Base-by-base conservation (phyloP, 2,888 invertebrate genomes). In the Cryptus armator region DNA sequence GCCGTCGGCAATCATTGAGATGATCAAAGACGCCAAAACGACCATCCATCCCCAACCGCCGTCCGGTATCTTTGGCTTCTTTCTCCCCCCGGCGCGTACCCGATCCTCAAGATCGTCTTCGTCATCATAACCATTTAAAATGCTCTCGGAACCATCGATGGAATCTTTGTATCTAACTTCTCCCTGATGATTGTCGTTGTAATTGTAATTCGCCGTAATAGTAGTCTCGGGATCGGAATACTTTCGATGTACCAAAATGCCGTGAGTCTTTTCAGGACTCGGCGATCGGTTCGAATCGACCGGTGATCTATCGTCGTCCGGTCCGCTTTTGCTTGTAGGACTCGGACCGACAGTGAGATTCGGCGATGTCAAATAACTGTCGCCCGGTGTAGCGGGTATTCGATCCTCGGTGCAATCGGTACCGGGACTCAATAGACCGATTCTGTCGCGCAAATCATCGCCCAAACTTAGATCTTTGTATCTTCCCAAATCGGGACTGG, bases 41-140 rank as follows among this genome's bases (percentile, higher is more conserved):
- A 99, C 97, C 24, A 98, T 95, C 98, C 98, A 98, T 9, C 98
- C 98, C 97, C 97, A 98, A 2, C 97, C 98, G 0, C 97, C 97
- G 89, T 98, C 97, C 0, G 97, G 97, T 64, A 96, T 96, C 59
- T 94, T 95, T 0, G 96, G 95, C 88, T 95, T 95, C 88, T 82
- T 94, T 92, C 86, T 89, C 87, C 44, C 94, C 86, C 70, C 93
- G 0, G 56, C 67, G 1, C 84, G 86, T 9, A 84, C 82, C 72
- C 90, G 81, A 44, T 64, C n/a, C 12, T 89, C 89, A 53, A 91
- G 89, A n/a, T 89, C 87, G 71, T 91, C 84, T 1, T 86, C 88
- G 10, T 91, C 90, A 48, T 94, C 94, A 2, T 95, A 95, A 46
- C 88, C 86, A 4, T 91, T 91, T 85, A 95, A 94, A 87, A 95